Percentiles rank a stretch among this genome's conserved stretches.
Evolutionary conservation across 2,888 invertebrate species (phyloP).

Genomic region (Panzeria rudis): DNA sequence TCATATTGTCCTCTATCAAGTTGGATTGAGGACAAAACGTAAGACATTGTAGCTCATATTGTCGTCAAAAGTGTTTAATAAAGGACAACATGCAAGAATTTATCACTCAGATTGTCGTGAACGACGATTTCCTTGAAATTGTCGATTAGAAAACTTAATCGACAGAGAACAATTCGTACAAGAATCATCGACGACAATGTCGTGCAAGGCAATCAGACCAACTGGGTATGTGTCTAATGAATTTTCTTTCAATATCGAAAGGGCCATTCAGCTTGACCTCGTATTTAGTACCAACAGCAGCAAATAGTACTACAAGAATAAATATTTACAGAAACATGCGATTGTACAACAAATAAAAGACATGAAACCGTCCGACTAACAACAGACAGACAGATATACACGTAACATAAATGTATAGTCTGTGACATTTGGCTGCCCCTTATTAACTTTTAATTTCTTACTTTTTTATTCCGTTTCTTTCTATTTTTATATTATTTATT

Average conservation of each 20-base stretch:
- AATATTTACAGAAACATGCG: conserved; percentile 53
- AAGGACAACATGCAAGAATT: too few species aligned
- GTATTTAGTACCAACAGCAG: conserved; percentile 25
- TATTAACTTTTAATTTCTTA: conserved; percentile 70
- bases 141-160: too few species aligned
- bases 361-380: conserved; percentile 38
- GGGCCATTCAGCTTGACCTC: conserved; percentile 29
- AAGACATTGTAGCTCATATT: too few species aligned
- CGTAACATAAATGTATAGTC: conserved; percentile 55
- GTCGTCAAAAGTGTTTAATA: too few species aligned
- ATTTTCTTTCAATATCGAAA: background rate
- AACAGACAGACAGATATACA: conserved; percentile 13
- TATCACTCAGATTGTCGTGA: too few species aligned
- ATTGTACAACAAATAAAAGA: conserved; percentile 45
- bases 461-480: conserved; percentile 48
- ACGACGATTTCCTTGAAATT: too few species aligned
- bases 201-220: too few species aligned
- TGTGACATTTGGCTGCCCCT: conserved; percentile 71
- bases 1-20: too few species aligned
- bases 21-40: too few species aligned
- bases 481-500: conserved; percentile 25
- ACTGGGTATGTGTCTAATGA: background rate
- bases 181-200: too few species aligned
- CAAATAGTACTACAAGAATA: conserved; percentile 25
- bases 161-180: too few species aligned